A percentile compares a stretch with the other conserved stretches of the same genome.
phyloP scores from a whole-genome alignment of 2,797 vertebrate genomes.

The Paramormyrops hopkinsi region DNA sequence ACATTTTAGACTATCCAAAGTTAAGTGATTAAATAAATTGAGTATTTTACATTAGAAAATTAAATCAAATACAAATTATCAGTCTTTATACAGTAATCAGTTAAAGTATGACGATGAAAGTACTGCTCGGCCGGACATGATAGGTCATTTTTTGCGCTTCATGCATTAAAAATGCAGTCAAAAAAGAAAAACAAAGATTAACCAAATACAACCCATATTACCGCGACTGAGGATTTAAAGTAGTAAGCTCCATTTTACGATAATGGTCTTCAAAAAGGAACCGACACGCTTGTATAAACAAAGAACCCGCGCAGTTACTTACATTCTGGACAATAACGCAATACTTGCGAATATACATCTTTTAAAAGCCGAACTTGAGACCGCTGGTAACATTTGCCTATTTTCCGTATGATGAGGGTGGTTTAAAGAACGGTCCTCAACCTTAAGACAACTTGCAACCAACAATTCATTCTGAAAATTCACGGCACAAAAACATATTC shows the following conservation, averaged over 20 bases:
- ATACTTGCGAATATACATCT: slow-evolving; percentile 27
- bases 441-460: not conserved
- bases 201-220: not conserved
- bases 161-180: not conserved
- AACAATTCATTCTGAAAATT: slow-evolving; percentile 5
- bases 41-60: not conserved
- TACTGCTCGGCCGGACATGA: not conserved
- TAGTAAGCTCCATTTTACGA: slow-evolving; percentile 19
- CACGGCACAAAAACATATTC: not conserved
- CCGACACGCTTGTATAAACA: slow-evolving; percentile 60
- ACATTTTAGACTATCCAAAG: not conserved
- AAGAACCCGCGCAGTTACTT: slow-evolving; percentile 59
- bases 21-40: not conserved
- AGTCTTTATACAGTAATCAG: not conserved
- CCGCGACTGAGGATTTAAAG: slow-evolving; percentile 14
- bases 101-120: not conserved
- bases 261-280: slow-evolving; percentile 38
- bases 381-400: slow-evolving; percentile 22
- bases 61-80: not conserved
- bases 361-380: slow-evolving; percentile 35
- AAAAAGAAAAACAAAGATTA: slow-evolving; percentile 1
- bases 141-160: not conserved
- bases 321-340: slow-evolving; percentile 39
- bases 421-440: not conserved
- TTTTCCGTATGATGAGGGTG: not conserved